Conservation (phyloP, 2,888 invertebrate species). For the Abrostola triplasia region DNA sequence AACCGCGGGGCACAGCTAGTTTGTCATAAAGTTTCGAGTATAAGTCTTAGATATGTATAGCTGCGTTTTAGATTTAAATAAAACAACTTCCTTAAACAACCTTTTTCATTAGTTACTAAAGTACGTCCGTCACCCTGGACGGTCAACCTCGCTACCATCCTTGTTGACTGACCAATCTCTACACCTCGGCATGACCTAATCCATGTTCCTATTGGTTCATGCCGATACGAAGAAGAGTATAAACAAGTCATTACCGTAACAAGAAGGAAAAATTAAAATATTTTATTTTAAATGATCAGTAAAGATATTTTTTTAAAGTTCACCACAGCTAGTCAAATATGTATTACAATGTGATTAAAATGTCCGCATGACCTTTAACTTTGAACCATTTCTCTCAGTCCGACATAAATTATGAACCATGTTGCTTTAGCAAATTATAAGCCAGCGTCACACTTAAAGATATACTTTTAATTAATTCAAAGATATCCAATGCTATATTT, state of each 20-base stretch:
- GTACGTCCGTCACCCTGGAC: too few species aligned
- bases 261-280: background rate
- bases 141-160: too few species aligned
- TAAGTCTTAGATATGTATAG: too few species aligned
- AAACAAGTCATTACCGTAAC: background rate
- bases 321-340: constrained; percentile 40
- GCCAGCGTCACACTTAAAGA: constrained; percentile 34
- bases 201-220: too few species aligned
- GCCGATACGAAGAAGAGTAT: too few species aligned
- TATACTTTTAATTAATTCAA: constrained; percentile 20
- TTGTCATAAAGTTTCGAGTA: too few species aligned
- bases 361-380: constrained; percentile 45
- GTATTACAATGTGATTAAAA: constrained; percentile 54
- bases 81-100: too few species aligned
- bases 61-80: too few species aligned
- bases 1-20: too few species aligned
- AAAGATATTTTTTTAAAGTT: constrained; percentile 16
- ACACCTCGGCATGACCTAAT: too few species aligned
- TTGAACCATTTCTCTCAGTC: constrained; percentile 45
- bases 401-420: constrained; percentile 57
- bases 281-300: background rate
- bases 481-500: constrained; percentile 3
- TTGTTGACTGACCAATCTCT: too few species aligned
- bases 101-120: too few species aligned
- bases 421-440: constrained; percentile 37